A percentile compares a stretch with the other conserved stretches of the same genome.
Evolutionary conservation across 2,797 vertebrate genomes (phyloP).

Genomic region (Enteromius treurensis): DNA sequence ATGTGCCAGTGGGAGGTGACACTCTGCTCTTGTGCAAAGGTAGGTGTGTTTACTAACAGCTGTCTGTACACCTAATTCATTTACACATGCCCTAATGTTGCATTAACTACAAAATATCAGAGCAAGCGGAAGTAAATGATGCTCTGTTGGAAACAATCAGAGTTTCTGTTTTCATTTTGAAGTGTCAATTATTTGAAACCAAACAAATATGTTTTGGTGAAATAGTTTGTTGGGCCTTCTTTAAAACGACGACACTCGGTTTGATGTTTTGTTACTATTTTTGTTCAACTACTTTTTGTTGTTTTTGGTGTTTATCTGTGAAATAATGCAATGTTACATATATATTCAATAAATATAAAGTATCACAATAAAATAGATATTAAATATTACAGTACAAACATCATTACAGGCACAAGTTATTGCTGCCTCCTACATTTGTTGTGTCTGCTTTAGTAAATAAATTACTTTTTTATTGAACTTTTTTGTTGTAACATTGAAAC

Average conservation of each 20-base stretch:
- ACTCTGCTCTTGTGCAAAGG: constrained; percentile 76
- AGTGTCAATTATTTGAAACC: background rate
- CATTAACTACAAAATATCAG: background rate
- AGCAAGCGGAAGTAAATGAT: background rate
- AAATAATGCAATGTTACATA: background rate
- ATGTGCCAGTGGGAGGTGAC: constrained; percentile 65
- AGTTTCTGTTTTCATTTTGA: background rate
- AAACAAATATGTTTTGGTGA: background rate
- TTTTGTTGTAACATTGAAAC: background rate
- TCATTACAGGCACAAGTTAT: background rate
- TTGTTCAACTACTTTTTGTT: background rate
- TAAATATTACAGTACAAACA: background rate
- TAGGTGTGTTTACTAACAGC: constrained; percentile 48
- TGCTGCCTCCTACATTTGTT: background rate
- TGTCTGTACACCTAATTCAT: background rate
- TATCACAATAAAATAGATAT: background rate
- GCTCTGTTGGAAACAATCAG: background rate
- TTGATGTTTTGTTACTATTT: background rate
- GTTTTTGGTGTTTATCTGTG: background rate
- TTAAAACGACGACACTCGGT: background rate
- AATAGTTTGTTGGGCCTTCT: background rate
- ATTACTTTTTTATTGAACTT: background rate
- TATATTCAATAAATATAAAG: background rate
- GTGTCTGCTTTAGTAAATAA: background rate
- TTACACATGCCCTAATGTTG: background rate